A percentile compares a stretch with the other conserved stretches of the same genome.
These are phyloP conservation scores for Xanthorhoe designata DNA, from an alignment of 2,888 invertebrate genomes.

Conservation along the genomic window DNA sequence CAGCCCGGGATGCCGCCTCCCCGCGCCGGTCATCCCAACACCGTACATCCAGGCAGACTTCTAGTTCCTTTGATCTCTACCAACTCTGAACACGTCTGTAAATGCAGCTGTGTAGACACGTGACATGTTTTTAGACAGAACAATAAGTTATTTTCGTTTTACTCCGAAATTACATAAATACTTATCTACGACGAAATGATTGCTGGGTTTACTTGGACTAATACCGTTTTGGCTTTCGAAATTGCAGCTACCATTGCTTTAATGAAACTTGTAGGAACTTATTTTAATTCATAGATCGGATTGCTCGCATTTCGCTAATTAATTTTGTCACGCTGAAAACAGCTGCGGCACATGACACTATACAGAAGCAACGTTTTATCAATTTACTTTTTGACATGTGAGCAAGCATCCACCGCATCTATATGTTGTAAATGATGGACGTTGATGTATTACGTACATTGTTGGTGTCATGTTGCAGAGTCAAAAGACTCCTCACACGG, in stretches of 20 bases:
- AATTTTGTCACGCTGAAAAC: conserved; percentile 16
- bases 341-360: conserved; percentile 22
- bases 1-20: conserved; percentile 67
- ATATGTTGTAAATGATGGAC: not conserved
- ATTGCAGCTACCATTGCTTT: not conserved
- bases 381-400: not conserved
- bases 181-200: not conserved
- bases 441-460: conserved; percentile 2
- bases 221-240: not conserved
- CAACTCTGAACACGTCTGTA: conserved; percentile 61
- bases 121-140: not conserved
- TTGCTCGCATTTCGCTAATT: not conserved
- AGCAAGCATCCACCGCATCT: not conserved
- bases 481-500: not conserved
- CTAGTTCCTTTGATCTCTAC: conserved; percentile 67
- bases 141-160: not conserved
- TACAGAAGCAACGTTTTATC: not conserved
- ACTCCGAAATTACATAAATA: not conserved
- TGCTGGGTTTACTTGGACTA: not conserved
- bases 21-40: conserved; percentile 66
- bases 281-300: not conserved
- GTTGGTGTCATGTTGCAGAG: conserved; percentile 9
- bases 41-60: conserved; percentile 52
- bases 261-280: not conserved
- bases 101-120: conserved; percentile 15